Conservation (phyloP, 2,888 invertebrate genomes). For the Lydus trimaculatus region DNA sequence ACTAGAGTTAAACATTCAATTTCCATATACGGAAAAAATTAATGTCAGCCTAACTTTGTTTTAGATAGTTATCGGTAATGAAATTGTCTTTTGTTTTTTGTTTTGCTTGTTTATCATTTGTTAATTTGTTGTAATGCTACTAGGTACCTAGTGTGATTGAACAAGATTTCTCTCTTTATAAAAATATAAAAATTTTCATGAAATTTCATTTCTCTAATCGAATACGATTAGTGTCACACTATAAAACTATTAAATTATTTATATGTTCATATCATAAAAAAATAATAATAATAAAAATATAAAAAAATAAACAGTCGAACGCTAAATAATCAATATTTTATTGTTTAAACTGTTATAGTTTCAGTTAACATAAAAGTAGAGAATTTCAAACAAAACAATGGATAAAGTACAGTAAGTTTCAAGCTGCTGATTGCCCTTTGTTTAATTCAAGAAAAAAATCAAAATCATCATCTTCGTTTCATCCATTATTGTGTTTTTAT, state of each 20-base stretch:
- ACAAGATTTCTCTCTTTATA: too few relatives aligned
- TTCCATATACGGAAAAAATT: not conserved
- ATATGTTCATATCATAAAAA: not conserved
- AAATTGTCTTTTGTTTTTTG: not conserved
- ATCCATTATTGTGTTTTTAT: too few relatives aligned
- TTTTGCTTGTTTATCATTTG: not conserved
- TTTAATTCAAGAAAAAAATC: too few relatives aligned
- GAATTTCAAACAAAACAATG: not conserved
- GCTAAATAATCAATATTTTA: not conserved
- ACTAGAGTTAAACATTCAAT: not conserved
- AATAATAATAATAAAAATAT: not conserved
- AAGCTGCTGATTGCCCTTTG: too few relatives aligned
- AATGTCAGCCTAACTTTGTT: not conserved
- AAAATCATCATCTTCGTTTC: too few relatives aligned
- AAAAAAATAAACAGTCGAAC: not conserved
- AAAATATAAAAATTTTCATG: too few relatives aligned
- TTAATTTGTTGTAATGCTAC: not conserved
- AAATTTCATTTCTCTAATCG: not conserved
- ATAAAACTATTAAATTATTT: not conserved
- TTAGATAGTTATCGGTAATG: not conserved
- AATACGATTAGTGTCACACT: not conserved
- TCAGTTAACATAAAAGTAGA: not conserved
- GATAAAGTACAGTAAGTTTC: not conserved
- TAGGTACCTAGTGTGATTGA: not conserved
- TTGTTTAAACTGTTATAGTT: not conserved